phyloP scores from a whole-genome alignment of 1,140 invertebrate species.

The Metopolophium dirhodum region DNA sequence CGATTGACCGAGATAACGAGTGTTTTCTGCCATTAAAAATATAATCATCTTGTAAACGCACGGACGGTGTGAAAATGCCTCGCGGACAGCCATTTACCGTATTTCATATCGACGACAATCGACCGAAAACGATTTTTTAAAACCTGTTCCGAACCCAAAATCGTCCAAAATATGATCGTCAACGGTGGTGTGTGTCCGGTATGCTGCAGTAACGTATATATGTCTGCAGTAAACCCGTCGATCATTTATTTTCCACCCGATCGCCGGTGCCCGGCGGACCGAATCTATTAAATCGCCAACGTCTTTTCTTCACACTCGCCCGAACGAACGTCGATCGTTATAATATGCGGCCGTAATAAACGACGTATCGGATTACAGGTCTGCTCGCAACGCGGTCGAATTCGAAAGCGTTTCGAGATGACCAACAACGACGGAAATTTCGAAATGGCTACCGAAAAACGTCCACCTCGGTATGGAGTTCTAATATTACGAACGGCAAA shows the following conservation, averaged over 20 bases:
- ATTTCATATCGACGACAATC: neutral
- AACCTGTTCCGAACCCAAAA: neutral
- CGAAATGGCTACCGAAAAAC: neutral
- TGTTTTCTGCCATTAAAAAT: neutral
- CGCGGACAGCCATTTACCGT: neutral
- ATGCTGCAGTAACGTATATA: neutral
- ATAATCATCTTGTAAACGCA: neutral
- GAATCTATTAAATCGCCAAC: slow-evolving; percentile 19
- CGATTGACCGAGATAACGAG: slow-evolving; percentile 1
- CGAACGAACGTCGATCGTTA: neutral
- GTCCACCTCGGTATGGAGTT: neutral
- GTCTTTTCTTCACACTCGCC: neutral
- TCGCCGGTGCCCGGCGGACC: neutral
- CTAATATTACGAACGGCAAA: neutral
- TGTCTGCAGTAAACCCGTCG: neutral
- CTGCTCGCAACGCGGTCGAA: neutral
- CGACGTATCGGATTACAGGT: neutral
- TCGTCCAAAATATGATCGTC: neutral
- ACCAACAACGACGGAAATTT: neutral
- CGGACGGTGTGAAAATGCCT: neutral
- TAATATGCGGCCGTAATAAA: neutral
- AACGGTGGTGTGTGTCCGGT: neutral
- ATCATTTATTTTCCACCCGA: neutral
- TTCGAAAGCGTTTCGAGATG: neutral
- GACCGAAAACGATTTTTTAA: neutral